These are phyloP conservation scores for Ophiothrix spiculata DNA, from an alignment of 35 echinoderm and acorn worm species.

Conservation along the genomic window DNA sequence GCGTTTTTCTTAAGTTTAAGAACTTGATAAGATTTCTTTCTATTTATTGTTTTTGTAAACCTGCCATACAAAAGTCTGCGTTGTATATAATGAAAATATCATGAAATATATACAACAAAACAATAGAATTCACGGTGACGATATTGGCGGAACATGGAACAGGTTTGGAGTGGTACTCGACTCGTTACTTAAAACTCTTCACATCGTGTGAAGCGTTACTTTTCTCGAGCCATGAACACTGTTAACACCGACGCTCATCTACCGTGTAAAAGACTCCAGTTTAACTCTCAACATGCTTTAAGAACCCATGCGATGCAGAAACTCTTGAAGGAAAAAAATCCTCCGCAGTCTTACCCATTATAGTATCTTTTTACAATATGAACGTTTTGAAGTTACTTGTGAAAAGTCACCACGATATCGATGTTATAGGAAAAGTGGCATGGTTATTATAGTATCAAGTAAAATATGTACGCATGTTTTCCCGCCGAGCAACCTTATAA, in stretches of 20 bases:
- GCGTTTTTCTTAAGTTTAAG: too few relatives aligned
- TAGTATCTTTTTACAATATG: neutral
- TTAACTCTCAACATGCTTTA: too few relatives aligned
- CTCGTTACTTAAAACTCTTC: neutral
- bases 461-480: neutral
- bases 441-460: neutral
- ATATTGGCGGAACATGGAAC: neutral
- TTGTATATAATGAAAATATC: conserved; percentile 7
- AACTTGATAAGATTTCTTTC: too few relatives aligned
- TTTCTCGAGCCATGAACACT: neutral
- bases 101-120: conserved; percentile 1
- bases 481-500: neutral
- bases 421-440: neutral
- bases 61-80: neutral
- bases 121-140: neutral
- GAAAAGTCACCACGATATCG: neutral
- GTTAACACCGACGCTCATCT: neutral
- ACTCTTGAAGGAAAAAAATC: conserved; percentile 4
- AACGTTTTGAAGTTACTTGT: neutral
- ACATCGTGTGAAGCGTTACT: neutral
- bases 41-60: neutral
- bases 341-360: conserved; percentile 3
- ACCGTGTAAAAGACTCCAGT: neutral
- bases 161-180: neutral
- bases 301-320: neutral